phyloP scores from a whole-genome alignment of 2,888 invertebrate genomes.

The Belgica antarctica region DNA sequence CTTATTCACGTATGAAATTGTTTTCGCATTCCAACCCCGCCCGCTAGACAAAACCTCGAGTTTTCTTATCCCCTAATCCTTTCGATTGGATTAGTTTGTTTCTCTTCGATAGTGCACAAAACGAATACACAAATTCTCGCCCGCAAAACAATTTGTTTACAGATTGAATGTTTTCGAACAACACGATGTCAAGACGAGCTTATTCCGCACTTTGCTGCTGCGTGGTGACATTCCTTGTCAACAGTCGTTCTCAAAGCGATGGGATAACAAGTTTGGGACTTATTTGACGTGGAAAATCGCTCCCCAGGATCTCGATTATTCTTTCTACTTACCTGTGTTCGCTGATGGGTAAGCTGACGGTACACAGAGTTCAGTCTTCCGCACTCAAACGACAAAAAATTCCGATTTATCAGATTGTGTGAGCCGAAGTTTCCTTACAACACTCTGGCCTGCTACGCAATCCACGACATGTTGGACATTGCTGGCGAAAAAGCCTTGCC shows the following conservation, averaged over 20 bases:
- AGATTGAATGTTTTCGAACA: conserved; percentile 51
- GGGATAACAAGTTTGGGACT: neutral
- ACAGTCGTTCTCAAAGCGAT: neutral
- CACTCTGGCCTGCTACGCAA: conserved; percentile 80
- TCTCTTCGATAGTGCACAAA: too few species aligned
- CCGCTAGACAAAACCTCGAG: neutral
- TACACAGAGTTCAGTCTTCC: too few species aligned
- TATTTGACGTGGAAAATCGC: conserved; percentile 44
- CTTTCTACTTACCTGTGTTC: conserved; percentile 91
- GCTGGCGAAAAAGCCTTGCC: conserved; percentile 62
- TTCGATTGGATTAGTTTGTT: neutral
- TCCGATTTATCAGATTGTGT: conserved; percentile 57
- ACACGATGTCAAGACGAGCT: conserved; percentile 50
- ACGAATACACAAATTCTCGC: too few species aligned
- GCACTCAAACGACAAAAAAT: conserved; percentile 13
- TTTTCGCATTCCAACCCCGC: conserved; percentile 7
- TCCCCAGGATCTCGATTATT: conserved; percentile 69
- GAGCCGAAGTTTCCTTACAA: conserved; percentile 79
- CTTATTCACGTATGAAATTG: conserved; percentile 20
- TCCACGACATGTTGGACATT: conserved; percentile 77
- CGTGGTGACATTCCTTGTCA: conserved; percentile 53
- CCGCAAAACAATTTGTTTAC: too few species aligned
- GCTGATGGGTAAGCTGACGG: conserved; percentile 68
- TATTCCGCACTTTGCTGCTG: conserved; percentile 52
- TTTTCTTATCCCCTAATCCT: neutral